Conservation (phyloP, 2,113 vertebrate species). For the Sakesphorus luctuosus region DNA sequence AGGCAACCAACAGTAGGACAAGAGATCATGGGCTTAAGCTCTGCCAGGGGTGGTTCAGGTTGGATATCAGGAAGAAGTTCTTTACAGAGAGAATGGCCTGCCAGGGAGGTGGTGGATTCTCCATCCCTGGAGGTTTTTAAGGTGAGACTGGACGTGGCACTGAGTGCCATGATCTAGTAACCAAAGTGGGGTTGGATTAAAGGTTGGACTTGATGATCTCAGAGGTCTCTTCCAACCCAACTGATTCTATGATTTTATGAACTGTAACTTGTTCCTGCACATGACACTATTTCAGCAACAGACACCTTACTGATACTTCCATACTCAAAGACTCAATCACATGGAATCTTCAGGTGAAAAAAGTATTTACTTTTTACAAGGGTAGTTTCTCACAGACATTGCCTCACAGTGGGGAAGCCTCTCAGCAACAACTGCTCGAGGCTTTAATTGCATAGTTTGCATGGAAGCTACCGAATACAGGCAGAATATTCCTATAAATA, state of each 20-base stretch:
- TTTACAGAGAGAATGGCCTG: too few species aligned
- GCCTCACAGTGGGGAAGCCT: background rate
- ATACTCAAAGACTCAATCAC: background rate
- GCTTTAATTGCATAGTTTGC: slow-evolving; percentile 11
- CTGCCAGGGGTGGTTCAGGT: too few species aligned
- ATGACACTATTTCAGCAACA: background rate
- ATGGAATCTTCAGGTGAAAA: background rate
- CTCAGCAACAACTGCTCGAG: slow-evolving; percentile 15
- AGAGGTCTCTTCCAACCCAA: too few species aligned
- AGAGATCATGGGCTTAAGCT: too few species aligned
- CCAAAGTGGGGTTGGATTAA: too few species aligned
- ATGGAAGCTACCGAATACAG: slow-evolving; percentile 14
- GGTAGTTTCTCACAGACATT: slow-evolving; percentile 1
- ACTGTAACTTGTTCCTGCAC: background rate
- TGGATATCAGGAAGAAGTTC: too few species aligned
- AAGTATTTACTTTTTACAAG: background rate
- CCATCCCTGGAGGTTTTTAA: too few species aligned
- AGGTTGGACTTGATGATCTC: too few species aligned
- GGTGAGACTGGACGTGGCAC: too few species aligned
- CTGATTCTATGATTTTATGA: background rate
- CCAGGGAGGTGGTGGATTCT: too few species aligned
- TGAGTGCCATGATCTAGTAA: too few species aligned
- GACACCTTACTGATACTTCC: background rate
- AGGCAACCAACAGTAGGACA: too few species aligned
- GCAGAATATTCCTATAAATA: slow-evolving; percentile 33